A percentile compares a stretch with the other conserved stretches of the same genome.
Conservation (phyloP, 2,888 invertebrate genomes). For the Aplocera efformata region DNA sequence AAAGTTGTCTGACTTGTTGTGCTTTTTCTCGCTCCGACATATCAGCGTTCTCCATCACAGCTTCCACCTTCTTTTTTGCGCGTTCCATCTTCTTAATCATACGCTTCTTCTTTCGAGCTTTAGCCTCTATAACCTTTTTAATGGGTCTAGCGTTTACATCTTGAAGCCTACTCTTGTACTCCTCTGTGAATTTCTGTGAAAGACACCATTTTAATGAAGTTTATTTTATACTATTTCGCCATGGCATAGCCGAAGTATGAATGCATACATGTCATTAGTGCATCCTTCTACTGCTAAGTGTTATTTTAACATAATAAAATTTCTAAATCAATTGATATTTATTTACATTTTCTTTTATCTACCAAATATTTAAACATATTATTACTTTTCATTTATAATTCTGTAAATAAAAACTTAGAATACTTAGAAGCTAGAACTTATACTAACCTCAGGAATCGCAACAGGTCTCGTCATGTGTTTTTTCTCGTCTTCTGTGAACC, state of each 20-base stretch:
- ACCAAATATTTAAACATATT: no score
- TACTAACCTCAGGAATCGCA: constrained; percentile 87
- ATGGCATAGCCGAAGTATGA: no score
- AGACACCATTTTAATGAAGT: constrained; percentile 3
- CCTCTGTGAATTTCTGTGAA: constrained; percentile 86
- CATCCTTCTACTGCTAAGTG: no score
- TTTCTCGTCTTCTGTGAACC: constrained; percentile 97
- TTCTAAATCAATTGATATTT: no score
- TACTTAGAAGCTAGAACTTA: not conserved
- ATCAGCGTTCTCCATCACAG: constrained; percentile 94
- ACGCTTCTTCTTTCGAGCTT: constrained; percentile 97
- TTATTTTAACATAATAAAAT: no score
- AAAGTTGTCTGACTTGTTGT: constrained; percentile 93
- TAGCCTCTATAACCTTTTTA: constrained; percentile 98
- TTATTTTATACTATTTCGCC: no score
- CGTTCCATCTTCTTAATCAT: constrained; percentile 92
- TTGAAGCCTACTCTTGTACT: constrained; percentile 90
- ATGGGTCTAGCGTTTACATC: constrained; percentile 97
- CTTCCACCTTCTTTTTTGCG: constrained; percentile 97
- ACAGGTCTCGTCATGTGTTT: constrained; percentile 92
- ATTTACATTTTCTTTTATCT: no score
- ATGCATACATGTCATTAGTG: not conserved
- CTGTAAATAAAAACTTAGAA: no score
- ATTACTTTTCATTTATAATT: no score
- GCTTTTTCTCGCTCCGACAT: constrained; percentile 96